Percentiles rank a stretch among this genome's conserved stretches.
phyloP scores from a whole-genome alignment of 2,113 vertebrate species.

The Hypocryptadius cinnamomeus region DNA sequence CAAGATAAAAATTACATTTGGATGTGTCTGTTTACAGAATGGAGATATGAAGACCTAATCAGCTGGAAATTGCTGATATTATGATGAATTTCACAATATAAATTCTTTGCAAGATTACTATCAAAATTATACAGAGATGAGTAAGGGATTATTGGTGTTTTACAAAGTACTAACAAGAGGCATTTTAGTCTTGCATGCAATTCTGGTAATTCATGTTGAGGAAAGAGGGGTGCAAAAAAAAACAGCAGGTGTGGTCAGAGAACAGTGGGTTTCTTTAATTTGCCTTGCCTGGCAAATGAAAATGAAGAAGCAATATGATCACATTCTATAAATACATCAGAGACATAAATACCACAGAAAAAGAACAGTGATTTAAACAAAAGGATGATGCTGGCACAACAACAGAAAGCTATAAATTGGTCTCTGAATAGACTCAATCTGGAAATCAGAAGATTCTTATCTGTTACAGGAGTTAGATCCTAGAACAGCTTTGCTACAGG shows the following conservation, averaged over 20 bases:
- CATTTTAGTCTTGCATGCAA: neutral
- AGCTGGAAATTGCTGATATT: neutral
- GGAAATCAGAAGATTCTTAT: slow-evolving; percentile 18
- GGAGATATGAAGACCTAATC: neutral
- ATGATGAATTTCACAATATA: neutral
- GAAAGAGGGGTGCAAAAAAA: neutral
- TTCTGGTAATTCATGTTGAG: neutral
- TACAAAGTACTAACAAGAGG: neutral
- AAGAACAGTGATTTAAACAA: neutral
- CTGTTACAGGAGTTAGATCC: neutral
- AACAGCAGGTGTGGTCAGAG: neutral
- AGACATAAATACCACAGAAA: neutral
- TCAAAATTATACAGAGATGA: neutral
- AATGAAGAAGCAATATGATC: neutral
- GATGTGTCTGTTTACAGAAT: fast-evolving
- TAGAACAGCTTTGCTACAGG: neutral
- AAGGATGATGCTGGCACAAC: neutral
- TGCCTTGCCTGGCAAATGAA: neutral
- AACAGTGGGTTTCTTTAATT: neutral
- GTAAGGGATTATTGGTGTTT: neutral
- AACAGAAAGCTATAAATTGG: slow-evolving; percentile 35
- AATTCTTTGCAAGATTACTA: neutral
- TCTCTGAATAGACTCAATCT: slow-evolving; percentile 15
- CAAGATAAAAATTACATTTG: neutral
- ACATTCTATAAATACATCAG: slow-evolving; percentile 18